Conservation (phyloP, 2,888 invertebrate species). For the Lasioglossum morio region DNA sequence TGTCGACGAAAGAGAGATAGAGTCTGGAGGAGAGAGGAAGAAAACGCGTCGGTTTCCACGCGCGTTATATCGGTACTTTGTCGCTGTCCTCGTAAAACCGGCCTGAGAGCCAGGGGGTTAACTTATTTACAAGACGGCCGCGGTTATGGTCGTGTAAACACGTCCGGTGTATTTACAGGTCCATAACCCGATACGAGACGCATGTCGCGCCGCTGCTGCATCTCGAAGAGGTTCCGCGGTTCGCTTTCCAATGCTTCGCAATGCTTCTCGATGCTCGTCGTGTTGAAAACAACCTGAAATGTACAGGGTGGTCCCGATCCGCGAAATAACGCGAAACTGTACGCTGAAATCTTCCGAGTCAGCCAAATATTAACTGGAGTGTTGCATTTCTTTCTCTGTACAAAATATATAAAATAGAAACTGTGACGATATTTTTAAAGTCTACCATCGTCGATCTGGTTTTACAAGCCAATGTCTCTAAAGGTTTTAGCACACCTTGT, state of each 20-base stretch:
- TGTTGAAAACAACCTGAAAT: no score
- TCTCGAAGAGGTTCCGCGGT: slow-evolving; percentile 20
- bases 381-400: no score
- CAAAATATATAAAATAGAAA: no score
- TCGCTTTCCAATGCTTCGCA: neutral
- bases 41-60: slow-evolving; percentile 25
- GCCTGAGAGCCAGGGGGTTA: slow-evolving; percentile 57
- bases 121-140: slow-evolving; percentile 68
- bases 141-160: slow-evolving; percentile 67
- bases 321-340: neutral
- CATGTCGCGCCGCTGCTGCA: slow-evolving; percentile 59
- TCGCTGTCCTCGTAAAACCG: slow-evolving; percentile 69
- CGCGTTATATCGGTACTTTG: slow-evolving; percentile 68
- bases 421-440: no score
- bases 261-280: neutral
- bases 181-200: slow-evolving; percentile 71
- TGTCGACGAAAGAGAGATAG: slow-evolving; percentile 6
- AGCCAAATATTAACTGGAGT: neutral
- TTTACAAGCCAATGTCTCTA: neutral
- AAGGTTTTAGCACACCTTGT: neutral
- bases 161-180: slow-evolving; percentile 69
- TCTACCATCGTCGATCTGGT: neutral
- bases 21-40: neutral
- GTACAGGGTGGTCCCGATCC: neutral
- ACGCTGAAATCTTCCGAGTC: neutral